Evolutionary conservation across 1,140 invertebrate genomes (phyloP), one percentile per base, ranked within the genome.

Genomic region (Aphaenogaster ashmeadi): DNA sequence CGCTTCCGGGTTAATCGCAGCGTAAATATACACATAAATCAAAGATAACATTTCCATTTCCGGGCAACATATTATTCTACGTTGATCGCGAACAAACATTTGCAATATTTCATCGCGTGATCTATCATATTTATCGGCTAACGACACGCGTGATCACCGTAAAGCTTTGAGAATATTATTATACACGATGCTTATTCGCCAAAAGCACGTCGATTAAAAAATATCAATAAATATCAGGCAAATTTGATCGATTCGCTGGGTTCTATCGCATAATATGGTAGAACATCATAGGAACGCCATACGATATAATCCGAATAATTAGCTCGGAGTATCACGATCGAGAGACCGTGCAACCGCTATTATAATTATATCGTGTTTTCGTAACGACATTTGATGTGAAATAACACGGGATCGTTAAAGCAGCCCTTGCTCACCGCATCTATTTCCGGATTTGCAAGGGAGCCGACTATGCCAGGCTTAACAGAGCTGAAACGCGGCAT

Each of bases 401-500:
- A 90, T 90, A 83, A 91, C 87, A 87, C 60, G 54, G n/a, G 38
- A 67, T 38, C 56, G 77, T 74, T 88, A 88, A 87, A 90, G 56
- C 71, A 44, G 54, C 60, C 50, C 69, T 36, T n/a, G 44, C 41
- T 47, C 9, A 54, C 64, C 66, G 64, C 64, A 50, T 90, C 77
- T 80, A 91, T 91, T 91, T 91, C 84, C 90, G 84, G 87, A 87
- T 91, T 85, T 84, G 83, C 71, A 58, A 90, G 72, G 41, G 78
- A 91, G 33, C 86, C 72, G 77, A 83, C 66, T 81, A 44, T 33
- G 67, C 38, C 36, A 41, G 21, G 67, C 27, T 80, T 58, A 58
- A 69, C 38, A 47, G 15, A 56, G 41, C 27, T 81, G 13, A 81
- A 79, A 58, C 80, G 27, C 54, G 41, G 15, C 69, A 36, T 75